Conservation (phyloP, 2,797 vertebrate species). For the Syndactyla subalaris region DNA sequence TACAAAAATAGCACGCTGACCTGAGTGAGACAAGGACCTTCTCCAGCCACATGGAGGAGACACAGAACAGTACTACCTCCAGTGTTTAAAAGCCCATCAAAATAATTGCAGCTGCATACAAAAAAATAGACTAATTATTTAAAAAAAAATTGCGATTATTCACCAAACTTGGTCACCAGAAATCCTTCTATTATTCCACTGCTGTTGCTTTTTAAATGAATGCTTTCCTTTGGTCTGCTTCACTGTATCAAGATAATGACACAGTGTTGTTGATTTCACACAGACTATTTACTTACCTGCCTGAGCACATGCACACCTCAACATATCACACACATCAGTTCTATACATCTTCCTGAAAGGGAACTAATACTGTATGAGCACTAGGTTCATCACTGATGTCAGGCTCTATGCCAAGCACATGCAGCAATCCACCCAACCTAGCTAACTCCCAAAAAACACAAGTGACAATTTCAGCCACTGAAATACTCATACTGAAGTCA, state of each 20-base stretch:
- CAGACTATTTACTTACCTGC: not conserved
- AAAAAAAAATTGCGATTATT: not conserved
- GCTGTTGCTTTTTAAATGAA: not conserved
- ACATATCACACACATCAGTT: not conserved
- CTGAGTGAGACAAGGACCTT: not conserved
- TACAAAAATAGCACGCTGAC: not conserved
- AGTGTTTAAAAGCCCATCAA: not conserved
- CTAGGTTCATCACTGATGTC: accelerated
- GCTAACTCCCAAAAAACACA: not conserved
- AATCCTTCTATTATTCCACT: not conserved
- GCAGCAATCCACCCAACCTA: not conserved
- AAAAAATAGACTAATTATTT: not conserved
- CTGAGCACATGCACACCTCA: not conserved
- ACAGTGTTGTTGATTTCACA: not conserved
- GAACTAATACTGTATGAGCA: not conserved
- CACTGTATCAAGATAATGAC: not conserved
- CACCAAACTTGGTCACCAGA: not conserved
- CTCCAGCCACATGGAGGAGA: not conserved
- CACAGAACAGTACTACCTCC: not conserved
- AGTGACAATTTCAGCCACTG: not conserved
- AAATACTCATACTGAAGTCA: not conserved
- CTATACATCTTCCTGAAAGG: not conserved
- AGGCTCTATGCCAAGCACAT: not conserved
- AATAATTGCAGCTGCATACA: not conserved
- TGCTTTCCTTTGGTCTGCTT: not conserved